Evolutionary conservation across 1,140 invertebrate genomes (phyloP), one percentile per base, ranked within the genome.

Genomic region (Homalodisca vitripennis): DNA sequence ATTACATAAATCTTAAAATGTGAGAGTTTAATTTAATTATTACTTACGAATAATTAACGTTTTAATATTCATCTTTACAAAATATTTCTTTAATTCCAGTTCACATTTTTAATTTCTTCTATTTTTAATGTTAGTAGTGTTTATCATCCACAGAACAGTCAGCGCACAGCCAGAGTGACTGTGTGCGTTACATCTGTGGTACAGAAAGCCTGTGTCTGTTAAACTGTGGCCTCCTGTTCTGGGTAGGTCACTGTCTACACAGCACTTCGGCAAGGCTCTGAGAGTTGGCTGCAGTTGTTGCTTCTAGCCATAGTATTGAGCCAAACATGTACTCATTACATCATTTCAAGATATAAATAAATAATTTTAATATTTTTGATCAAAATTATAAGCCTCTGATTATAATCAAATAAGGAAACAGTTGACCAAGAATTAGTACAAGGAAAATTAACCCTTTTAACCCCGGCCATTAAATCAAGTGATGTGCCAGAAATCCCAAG

Each of bases 131-230:
- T n/a, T n/a, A n/a, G n/a, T n/a, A n/a, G n/a, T n/a, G n/a, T n/a
- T 10, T 41, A 10, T 41, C 17, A 41, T 10, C 48, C 48, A 51
- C n/a, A 20, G 48, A 51, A 20, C 17, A 51, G 48, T 51, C 48
- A 51, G 48, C 48, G 48, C 48, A 51, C 48, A 51, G 48, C 17
- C n/a, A 20, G 48, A 20, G 17, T 14, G 6, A 3, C 48, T 51
- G 48, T 51, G 48, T 20, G 48, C 48, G 48, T 51, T 51, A 51
- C 48, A 14, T 51, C 48, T 20, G 48, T 51, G 48, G 48, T 14
- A 51, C 48, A 51, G 48, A 3, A 51, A 51, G 3, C 17, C 14
- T 51, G 48, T 51, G 48, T 51, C 14, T 51, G 48, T 20, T 14
- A 3, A 22, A 10, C n/a, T 20, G 48, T 51, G 14, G 17, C 48